Percentiles rank a stretch among this genome's conserved stretches.
Conservation (phyloP, 37 sponge, comb jelly and placozoan genomes). For the Crambe crambe region DNA sequence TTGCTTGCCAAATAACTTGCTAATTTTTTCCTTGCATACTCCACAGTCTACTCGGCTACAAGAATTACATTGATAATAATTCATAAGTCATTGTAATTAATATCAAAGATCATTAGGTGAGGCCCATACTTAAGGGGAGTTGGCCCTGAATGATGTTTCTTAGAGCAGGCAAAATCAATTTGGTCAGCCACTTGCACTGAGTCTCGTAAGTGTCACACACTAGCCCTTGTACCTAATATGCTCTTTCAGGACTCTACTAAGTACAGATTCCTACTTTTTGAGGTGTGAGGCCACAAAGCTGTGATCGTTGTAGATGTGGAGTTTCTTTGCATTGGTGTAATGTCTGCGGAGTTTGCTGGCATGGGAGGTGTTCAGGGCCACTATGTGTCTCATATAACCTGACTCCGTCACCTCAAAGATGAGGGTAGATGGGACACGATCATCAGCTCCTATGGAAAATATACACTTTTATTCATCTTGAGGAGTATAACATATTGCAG, state of each 20-base stretch:
- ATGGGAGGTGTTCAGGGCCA: slow-evolving; percentile 32
- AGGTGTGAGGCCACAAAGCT: slow-evolving; percentile 50
- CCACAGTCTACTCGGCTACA: slow-evolving; percentile 28
- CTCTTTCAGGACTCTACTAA: no score
- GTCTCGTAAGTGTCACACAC: no score
- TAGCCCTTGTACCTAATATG: no score
- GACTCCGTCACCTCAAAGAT: slow-evolving; percentile 56
- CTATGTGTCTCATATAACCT: slow-evolving; percentile 26
- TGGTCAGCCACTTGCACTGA: no score
- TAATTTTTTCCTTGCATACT: slow-evolving; percentile 46
- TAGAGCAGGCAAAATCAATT: no score
- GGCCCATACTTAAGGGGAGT: no score
- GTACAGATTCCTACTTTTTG: slow-evolving; percentile 49
- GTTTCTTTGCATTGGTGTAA: slow-evolving; percentile 35
- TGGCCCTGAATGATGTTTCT: no score
- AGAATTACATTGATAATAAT: background rate
- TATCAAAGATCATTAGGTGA: no score
- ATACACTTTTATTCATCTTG: no score
- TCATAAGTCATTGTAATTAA: background rate
- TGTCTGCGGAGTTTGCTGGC: slow-evolving; percentile 46
- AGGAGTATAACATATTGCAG: no score
- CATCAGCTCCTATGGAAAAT: slow-evolving; percentile 28
- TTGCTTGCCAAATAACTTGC: slow-evolving; percentile 64
- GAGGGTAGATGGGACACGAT: slow-evolving; percentile 47
- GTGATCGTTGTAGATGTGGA: slow-evolving; percentile 71